These are phyloP conservation scores for Trichacis sp. DNA, from an alignment of 2,888 invertebrate genomes.

Conservation along the genomic window DNA sequence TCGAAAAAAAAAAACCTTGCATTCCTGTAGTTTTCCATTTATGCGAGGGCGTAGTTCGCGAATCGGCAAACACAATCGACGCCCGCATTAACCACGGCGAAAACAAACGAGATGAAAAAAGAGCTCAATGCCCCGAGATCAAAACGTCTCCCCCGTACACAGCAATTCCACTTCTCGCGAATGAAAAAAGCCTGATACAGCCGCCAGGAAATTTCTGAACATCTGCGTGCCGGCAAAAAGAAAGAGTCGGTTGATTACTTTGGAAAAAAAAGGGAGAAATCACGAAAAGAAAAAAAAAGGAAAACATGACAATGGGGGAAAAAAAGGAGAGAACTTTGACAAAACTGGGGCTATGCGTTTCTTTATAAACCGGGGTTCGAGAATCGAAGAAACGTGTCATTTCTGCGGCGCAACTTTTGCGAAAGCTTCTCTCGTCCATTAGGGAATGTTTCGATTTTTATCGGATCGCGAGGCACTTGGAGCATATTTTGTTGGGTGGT, in stretches of 20 bases:
- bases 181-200: conserved; percentile 2
- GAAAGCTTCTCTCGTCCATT: too few relatives aligned
- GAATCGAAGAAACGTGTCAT: conserved; percentile 22
- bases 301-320: conserved; percentile 15
- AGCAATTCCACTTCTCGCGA: conserved; percentile 1
- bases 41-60: not conserved
- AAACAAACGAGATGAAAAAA: not conserved
- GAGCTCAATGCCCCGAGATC: not conserved
- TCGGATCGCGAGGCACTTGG: too few relatives aligned
- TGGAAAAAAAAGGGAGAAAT: not conserved
- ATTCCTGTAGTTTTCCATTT: too few relatives aligned
- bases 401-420: conserved; percentile 17
- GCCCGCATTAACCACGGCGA: not conserved
- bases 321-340: conserved; percentile 18
- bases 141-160: not conserved
- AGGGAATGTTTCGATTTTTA: too few relatives aligned
- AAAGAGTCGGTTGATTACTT: conserved; percentile 14
- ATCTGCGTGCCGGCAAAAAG: conserved; percentile 1
- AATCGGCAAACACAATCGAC: not conserved
- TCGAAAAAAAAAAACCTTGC: too few relatives aligned
- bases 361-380: conserved; percentile 19
- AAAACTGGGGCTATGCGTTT: conserved; percentile 11
- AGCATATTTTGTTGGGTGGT: too few relatives aligned
- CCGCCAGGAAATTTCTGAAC: conserved; percentile 3
- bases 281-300: conserved; percentile 2